phyloP scores from a whole-genome alignment of 2,113 vertebrate genomes.

The Beaufortia kweichowensis region DNA sequence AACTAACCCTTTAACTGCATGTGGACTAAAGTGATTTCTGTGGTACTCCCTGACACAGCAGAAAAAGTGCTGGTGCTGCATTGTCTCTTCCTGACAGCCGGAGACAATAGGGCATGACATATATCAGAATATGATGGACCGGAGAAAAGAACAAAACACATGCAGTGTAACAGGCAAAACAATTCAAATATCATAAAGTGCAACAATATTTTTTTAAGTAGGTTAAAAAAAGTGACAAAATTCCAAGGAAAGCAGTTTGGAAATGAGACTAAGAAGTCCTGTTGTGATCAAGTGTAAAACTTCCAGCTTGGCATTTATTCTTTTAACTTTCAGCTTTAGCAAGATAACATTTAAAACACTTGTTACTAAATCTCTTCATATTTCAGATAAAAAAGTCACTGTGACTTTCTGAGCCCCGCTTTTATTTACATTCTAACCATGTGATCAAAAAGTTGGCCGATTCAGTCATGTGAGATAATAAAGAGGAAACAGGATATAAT shows the following conservation, averaged over 20 bases:
- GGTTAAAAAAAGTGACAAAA: not conserved
- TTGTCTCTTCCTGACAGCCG: slow-evolving; percentile 40
- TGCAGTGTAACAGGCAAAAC: slow-evolving; percentile 36
- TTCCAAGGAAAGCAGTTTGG: not conserved
- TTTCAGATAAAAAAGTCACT: too few relatives aligned
- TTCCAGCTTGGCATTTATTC: not conserved
- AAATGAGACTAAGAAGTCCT: too few relatives aligned
- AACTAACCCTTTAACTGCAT: not conserved
- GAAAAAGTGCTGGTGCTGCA: slow-evolving; percentile 20
- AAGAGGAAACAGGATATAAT: too few relatives aligned
- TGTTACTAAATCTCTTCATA: too few relatives aligned
- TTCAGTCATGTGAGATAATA: too few relatives aligned
- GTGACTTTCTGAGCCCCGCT: too few relatives aligned
- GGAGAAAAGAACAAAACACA: not conserved
- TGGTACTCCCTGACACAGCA: slow-evolving; percentile 10
- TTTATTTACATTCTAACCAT: too few relatives aligned
- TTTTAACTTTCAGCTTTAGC: too few relatives aligned
- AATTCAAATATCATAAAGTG: not conserved
- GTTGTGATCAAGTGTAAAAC: too few relatives aligned
- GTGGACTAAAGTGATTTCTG: not conserved
- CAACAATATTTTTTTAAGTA: not conserved
- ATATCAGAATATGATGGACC: not conserved
- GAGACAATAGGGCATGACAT: slow-evolving; percentile 25
- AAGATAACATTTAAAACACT: too few relatives aligned
- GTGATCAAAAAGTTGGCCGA: too few relatives aligned